Evolutionary conservation across 2,113 vertebrate species (phyloP).

Genomic region (Corythornis vintsioides): DNA sequence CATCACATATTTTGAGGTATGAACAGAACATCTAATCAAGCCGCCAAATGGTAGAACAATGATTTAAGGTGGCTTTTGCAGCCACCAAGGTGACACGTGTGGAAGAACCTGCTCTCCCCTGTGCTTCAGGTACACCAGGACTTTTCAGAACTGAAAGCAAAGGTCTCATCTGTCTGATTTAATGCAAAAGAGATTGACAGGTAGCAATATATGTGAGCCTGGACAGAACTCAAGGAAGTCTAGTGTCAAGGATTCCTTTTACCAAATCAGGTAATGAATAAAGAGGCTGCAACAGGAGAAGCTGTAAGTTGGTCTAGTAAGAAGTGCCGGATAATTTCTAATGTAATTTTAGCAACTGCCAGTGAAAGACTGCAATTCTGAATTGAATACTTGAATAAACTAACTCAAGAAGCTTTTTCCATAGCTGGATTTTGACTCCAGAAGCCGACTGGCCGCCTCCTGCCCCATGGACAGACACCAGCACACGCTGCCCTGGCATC

Average conservation of each 20-base stretch:
- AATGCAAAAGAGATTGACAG: background rate
- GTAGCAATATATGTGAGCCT: background rate
- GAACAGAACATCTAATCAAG: slow-evolving; percentile 48
- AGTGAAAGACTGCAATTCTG: background rate
- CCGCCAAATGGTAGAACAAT: accelerated
- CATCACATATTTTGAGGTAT: slow-evolving; percentile 37
- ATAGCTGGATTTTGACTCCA: background rate
- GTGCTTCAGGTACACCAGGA: background rate
- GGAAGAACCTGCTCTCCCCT: background rate
- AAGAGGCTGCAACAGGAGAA: background rate
- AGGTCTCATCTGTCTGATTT: background rate
- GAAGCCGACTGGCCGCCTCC: background rate
- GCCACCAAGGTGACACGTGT: background rate
- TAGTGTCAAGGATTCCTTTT: background rate
- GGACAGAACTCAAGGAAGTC: background rate
- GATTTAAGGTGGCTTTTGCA: background rate
- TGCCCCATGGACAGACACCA: background rate
- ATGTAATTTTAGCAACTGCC: background rate
- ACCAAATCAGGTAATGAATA: background rate
- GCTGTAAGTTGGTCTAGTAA: background rate
- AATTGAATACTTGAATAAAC: background rate
- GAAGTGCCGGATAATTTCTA: background rate
- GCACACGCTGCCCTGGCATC: background rate
- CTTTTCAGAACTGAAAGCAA: background rate
- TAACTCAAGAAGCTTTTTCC: background rate